Evolutionary conservation across 2,888 invertebrate genomes (phyloP), one percentile per base, ranked within the genome.

Genomic region (Dorcus hopei): DNA sequence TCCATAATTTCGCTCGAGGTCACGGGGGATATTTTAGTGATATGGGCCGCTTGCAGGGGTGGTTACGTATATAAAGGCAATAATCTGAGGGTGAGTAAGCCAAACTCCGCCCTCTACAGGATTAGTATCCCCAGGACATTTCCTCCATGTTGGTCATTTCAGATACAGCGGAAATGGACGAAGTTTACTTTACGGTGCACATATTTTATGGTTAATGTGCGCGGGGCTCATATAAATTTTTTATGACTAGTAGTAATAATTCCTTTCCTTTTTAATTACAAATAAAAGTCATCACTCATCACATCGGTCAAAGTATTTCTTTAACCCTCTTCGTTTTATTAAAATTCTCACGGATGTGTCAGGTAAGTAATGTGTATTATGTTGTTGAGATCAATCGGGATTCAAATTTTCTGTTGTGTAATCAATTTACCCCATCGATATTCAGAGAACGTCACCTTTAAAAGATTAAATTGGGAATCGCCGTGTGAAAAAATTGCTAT

Each of bases 71-170:
- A 49, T 59, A 59, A 52, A 47, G 59, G 59, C 50, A 56, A 59
- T 59, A 55, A 59, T 47, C 55, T 38, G 19, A 52, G 54, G 33
- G 19, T 38, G 51, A 45, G 51, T 51, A 49, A 48, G 41, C 33
- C 49, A 38, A 50, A 53, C 52, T 23, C 59, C 59, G 55, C 55
- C 59, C 48, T 47, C 33, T 41, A 45, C 49, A 9, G 59, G 55
- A 59, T 59, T 55, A 55, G 39, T 59, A 52, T 55, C 59, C 59
- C 59, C n/a, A 51, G 59, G 59, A 55, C 55, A 59, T 52, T 59
- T 52, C 55, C 50, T 48, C 59, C 51, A 55, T 47, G 59, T 52
- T 51, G 59, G 59, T 59, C 59, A 59, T 59, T 59, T 59, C 55
- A 54, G 58, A 53, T 51, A 43, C 38, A 47, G 51, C 38, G 52